Evolutionary conservation across 2,888 invertebrate species (phyloP).

Genomic region (Baronia brevicornis): DNA sequence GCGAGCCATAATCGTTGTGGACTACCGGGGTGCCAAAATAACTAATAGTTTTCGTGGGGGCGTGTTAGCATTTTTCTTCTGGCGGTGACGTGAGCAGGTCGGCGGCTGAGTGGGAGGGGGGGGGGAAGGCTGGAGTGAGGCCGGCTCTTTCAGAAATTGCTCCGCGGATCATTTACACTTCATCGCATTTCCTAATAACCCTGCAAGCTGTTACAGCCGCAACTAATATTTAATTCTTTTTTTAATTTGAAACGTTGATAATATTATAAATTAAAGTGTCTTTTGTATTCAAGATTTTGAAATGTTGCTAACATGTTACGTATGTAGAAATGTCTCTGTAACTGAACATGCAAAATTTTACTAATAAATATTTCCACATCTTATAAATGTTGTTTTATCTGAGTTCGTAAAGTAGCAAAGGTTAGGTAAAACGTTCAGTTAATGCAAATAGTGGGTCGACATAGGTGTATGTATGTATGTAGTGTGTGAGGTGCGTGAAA

Average conservation of each 20-base stretch:
- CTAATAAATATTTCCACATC: too few species aligned
- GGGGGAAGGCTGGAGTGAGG: slow-evolving; percentile 19
- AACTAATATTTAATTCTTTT: slow-evolving; percentile 15
- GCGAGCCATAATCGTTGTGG: slow-evolving; percentile 60
- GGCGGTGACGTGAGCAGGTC: slow-evolving; percentile 59
- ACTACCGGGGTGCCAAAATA: slow-evolving; percentile 71
- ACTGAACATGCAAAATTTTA: too few species aligned
- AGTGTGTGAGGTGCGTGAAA: slow-evolving; percentile 41
- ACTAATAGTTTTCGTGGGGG: slow-evolving; percentile 75
- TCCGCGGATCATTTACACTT: slow-evolving; percentile 71
- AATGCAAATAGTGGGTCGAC: slow-evolving; percentile 48
- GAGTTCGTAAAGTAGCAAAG: too few species aligned
- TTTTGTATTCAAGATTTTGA: not conserved
- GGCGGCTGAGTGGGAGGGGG: slow-evolving; percentile 25
- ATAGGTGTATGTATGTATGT: slow-evolving; percentile 38
- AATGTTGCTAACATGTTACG: too few species aligned
- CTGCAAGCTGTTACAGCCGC: slow-evolving; percentile 18
- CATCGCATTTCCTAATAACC: slow-evolving; percentile 66
- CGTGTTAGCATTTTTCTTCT: slow-evolving; percentile 77
- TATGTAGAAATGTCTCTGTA: too few species aligned
- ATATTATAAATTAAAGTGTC: not conserved
- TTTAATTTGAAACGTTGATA: not conserved
- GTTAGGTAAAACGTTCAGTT: slow-evolving; percentile 46
- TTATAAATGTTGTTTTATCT: too few species aligned
- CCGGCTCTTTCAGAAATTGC: slow-evolving; percentile 58